Evolutionary conservation across 2,797 vertebrate genomes (phyloP).

Genomic region (Sebastes umbrosus): DNA sequence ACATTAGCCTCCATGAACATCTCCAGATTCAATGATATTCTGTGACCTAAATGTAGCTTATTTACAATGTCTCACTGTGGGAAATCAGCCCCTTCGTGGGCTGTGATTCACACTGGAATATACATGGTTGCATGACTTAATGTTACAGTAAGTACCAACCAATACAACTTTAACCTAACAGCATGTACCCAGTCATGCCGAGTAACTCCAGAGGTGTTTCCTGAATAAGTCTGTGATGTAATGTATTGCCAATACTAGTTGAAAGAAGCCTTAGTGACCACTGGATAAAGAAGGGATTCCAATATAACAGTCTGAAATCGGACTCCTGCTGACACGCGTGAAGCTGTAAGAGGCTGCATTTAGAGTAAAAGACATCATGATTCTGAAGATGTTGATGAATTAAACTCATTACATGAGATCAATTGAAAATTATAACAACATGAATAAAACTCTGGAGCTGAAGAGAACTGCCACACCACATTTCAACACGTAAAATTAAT

Average conservation of each 20-base stretch:
- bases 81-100: background rate
- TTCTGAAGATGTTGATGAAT: conserved; percentile 4
- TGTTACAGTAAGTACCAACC: background rate
- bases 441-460: background rate
- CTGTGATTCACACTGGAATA: background rate
- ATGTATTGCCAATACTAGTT: background rate
- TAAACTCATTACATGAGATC: conserved; percentile 2
- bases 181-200: background rate
- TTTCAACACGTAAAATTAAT: conserved; percentile 15
- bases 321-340: background rate
- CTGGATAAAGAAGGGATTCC: background rate
- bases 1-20: background rate
- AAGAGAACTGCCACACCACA: background rate
- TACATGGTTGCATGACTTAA: background rate
- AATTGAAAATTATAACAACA: background rate
- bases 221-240: background rate
- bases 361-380: background rate
- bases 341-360: conserved; percentile 1
- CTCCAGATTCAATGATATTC: conserved; percentile 3
- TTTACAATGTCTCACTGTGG: background rate
- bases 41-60: conserved; percentile 6
- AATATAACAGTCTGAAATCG: background rate
- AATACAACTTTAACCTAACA: background rate
- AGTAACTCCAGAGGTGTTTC: background rate
- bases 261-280: background rate